These are phyloP conservation scores for Hylaea fasciaria DNA, from an alignment of 2,888 invertebrate species.

Conservation along the genomic window DNA sequence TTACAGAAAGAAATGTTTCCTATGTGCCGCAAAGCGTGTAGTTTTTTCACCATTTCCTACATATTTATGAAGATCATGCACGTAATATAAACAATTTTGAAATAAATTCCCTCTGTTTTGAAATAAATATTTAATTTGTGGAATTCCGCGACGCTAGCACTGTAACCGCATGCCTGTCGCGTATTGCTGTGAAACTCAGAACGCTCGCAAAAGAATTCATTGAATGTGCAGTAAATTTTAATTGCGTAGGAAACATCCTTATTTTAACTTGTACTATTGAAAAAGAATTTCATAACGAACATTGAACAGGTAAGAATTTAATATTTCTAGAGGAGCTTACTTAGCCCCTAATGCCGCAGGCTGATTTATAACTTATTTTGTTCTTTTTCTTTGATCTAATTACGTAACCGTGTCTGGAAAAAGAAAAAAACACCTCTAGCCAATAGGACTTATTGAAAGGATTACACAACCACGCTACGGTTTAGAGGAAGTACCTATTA, in stretches of 20 bases:
- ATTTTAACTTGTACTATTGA: constrained; percentile 12
- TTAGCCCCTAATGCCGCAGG: background rate
- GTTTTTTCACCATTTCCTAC: constrained; percentile 17
- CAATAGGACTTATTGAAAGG: no score
- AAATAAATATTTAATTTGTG: constrained; percentile 40
- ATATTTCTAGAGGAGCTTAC: background rate
- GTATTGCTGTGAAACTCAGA: constrained; percentile 40
- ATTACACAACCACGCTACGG: no score
- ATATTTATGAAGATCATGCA: constrained; percentile 21
- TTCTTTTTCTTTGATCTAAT: background rate
- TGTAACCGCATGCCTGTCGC: constrained; percentile 46
- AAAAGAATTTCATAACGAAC: background rate
- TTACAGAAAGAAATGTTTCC: constrained; percentile 6
- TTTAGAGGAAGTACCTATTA: no score
- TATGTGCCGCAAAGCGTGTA: constrained; percentile 16
- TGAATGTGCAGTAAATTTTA: constrained; percentile 40
- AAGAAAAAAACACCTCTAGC: no score
- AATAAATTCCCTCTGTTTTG: constrained; percentile 43
- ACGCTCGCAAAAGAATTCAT: constrained; percentile 36
- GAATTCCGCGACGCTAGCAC: constrained; percentile 51
- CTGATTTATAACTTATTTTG: background rate
- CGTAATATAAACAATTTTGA: constrained; percentile 24
- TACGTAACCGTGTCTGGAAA: background rate
- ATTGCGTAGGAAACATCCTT: constrained; percentile 37
- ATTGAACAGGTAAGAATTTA: background rate